Conservation (phyloP, 2,888 invertebrate species). For the Drosophila conformis region DNA sequence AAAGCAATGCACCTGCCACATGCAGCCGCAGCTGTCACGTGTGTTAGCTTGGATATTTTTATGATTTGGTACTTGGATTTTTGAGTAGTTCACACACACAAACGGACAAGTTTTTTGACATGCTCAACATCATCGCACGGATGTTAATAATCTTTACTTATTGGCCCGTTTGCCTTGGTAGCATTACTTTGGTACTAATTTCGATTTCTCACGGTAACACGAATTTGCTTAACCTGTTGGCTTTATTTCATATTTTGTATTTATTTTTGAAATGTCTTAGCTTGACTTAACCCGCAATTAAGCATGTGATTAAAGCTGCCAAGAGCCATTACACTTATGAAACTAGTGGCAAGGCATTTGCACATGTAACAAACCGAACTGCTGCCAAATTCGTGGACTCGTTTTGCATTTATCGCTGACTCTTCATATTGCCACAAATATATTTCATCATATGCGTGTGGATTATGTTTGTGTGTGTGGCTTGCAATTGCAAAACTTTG, state of each 20-base stretch:
- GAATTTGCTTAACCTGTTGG: slow-evolving; percentile 3
- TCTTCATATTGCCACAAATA: background rate
- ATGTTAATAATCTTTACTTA: background rate
- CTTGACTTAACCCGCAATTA: background rate
- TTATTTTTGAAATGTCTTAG: background rate
- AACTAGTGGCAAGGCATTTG: background rate
- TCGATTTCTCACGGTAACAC: slow-evolving; percentile 5
- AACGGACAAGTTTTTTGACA: background rate
- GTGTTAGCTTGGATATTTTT: background rate
- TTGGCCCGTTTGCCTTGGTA: slow-evolving; percentile 4
- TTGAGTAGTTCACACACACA: background rate
- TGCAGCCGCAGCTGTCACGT: background rate
- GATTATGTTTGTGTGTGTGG: background rate
- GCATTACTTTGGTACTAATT: background rate
- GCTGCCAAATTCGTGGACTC: slow-evolving; percentile 1
- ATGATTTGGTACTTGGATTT: background rate
- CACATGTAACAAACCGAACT: background rate
- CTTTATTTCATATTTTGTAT: background rate
- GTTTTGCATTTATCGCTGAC: slow-evolving; percentile 4
- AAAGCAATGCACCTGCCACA: background rate
- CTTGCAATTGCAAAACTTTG: background rate
- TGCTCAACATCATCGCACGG: background rate
- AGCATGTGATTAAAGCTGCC: slow-evolving; percentile 1
- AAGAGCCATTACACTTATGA: slow-evolving; percentile 3
- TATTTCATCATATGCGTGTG: background rate